Evolutionary conservation across 2,113 vertebrate species (phyloP).

Genomic region (Leptosomus discolor): DNA sequence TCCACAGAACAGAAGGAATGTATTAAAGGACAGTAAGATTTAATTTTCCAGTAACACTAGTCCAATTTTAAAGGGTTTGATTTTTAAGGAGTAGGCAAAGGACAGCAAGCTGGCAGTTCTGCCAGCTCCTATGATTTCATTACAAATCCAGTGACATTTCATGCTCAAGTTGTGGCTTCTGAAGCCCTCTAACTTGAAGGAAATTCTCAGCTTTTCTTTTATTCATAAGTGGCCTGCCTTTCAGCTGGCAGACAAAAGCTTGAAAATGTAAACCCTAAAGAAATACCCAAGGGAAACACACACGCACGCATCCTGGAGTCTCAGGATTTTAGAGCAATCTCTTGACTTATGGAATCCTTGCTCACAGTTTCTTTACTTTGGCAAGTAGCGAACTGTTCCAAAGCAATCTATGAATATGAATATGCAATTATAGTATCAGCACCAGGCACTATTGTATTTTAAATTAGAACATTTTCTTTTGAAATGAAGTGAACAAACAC

Average conservation of each 20-base stretch:
- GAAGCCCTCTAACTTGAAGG: neutral
- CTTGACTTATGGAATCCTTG: neutral
- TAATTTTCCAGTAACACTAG: neutral
- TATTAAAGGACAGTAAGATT: neutral
- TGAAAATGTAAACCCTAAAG: neutral
- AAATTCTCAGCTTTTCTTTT: constrained; percentile 23
- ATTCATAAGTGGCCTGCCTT: neutral
- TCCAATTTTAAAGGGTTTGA: neutral
- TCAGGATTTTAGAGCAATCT: neutral
- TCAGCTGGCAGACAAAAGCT: neutral
- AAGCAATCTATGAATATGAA: neutral
- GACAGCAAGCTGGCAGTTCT: neutral
- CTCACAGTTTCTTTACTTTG: neutral
- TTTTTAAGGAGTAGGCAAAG: neutral
- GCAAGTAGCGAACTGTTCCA: neutral
- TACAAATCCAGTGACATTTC: constrained; percentile 4
- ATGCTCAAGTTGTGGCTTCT: neutral
- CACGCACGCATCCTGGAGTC: neutral
- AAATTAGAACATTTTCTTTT: neutral
- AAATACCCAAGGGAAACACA: neutral
- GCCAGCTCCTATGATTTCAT: neutral
- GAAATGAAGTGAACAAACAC: neutral
- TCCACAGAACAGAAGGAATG: neutral
- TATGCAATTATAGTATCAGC: neutral
- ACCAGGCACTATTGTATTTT: neutral